A percentile compares a stretch with the other conserved stretches of the same genome.
These are phyloP conservation scores for Halocynthia roretzi DNA, from an alignment of 23 tunicate species.

Conservation along the genomic window DNA sequence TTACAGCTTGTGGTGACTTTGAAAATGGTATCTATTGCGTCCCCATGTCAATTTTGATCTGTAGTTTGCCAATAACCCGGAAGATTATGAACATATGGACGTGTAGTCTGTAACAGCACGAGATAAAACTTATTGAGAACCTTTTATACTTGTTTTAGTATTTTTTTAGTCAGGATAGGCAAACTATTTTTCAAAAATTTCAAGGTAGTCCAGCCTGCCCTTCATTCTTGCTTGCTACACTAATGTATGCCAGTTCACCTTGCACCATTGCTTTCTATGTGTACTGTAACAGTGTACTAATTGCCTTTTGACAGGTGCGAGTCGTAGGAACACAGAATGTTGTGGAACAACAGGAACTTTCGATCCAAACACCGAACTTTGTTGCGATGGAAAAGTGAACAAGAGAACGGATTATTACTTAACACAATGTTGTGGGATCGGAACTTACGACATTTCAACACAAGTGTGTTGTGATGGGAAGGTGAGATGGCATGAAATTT, in stretches of 20 bases:
- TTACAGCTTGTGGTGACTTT: too few species aligned
- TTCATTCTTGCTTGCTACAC: background rate
- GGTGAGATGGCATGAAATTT: slow-evolving; percentile 13
- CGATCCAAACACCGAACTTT: slow-evolving; percentile 59
- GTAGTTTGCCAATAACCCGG: too few species aligned
- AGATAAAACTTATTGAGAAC: too few species aligned
- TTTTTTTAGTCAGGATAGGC: too few species aligned
- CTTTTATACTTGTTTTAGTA: too few species aligned
- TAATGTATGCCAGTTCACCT: background rate
- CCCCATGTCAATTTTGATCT: too few species aligned
- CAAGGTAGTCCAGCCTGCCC: too few species aligned
- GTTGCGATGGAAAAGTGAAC: slow-evolving; percentile 46
- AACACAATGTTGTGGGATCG: slow-evolving; percentile 71
- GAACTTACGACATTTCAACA: slow-evolving; percentile 44
- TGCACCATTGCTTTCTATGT: background rate
- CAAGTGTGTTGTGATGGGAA: slow-evolving; percentile 71
- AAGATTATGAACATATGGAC: too few species aligned
- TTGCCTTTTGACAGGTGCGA: slow-evolving; percentile 25
- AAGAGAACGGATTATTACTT: slow-evolving; percentile 33
- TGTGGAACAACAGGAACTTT: slow-evolving; percentile 52
- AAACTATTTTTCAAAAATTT: too few species aligned
- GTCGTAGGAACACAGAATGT: slow-evolving; percentile 47
- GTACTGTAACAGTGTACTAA: background rate
- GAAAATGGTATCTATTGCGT: too few species aligned
- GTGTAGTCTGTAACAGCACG: too few species aligned